Percentiles rank a stretch among this genome's conserved stretches.
phyloP scores from a whole-genome alignment of 2,113 vertebrate genomes.

The Philantomba maxwellii region DNA sequence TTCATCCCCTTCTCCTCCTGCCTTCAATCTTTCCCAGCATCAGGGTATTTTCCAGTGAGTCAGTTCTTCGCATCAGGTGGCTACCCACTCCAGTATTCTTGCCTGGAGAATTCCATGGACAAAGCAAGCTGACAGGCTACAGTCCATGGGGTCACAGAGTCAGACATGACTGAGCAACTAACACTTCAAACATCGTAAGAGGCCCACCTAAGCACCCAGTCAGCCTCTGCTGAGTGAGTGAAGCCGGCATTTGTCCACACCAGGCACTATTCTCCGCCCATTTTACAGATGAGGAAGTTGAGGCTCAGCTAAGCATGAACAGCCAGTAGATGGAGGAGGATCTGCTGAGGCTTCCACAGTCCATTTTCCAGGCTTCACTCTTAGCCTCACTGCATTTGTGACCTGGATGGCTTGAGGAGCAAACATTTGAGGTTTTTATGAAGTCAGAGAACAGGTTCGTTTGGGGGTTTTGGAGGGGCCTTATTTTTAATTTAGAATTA shows the following conservation, averaged over 20 bases:
- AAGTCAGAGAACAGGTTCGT: not conserved
- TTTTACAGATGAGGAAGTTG: not conserved
- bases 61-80: not conserved
- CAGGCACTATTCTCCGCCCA: not conserved
- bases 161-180: not conserved
- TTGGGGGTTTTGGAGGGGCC: not conserved
- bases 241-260: fast-evolving
- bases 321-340: not conserved
- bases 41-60: not conserved
- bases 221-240: fast-evolving
- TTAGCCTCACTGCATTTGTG: not conserved
- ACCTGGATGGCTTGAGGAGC: not conserved
- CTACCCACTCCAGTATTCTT: not conserved
- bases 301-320: not conserved
- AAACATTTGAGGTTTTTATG: not conserved
- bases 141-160: not conserved
- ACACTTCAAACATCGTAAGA: fast-evolving
- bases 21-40: not conserved
- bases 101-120: not conserved
- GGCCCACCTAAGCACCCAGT: fast-evolving
- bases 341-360: not conserved
- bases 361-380: not conserved
- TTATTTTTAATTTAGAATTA: not conserved
- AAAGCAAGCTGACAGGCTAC: not conserved
- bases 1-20: not conserved